These are phyloP conservation scores for Parauchenoglanis punctatus DNA, from an alignment of 2,797 vertebrate genomes.

Conservation along the genomic window DNA sequence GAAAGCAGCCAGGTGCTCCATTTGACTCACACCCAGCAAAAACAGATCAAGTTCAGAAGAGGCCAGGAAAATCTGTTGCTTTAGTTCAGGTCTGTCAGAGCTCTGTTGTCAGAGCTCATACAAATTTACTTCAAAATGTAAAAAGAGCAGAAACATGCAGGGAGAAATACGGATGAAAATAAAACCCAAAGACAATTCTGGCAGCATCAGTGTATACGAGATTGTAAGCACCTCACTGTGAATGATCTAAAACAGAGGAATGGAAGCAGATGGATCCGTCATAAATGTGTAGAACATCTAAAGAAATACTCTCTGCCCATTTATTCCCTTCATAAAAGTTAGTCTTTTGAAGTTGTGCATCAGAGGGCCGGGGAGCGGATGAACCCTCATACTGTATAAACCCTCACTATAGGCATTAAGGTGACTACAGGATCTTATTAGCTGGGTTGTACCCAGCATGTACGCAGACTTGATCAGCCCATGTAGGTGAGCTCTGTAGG, in stretches of 20 bases:
- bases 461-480: slow-evolving; percentile 33
- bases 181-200: neutral
- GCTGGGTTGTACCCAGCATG: slow-evolving; percentile 29
- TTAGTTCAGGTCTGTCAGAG: neutral
- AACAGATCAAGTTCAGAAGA: slow-evolving; percentile 11
- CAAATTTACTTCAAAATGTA: neutral
- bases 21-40: neutral
- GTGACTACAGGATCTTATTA: slow-evolving; percentile 38
- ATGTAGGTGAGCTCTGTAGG: slow-evolving; percentile 46
- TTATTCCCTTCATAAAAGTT: slow-evolving; percentile 29
- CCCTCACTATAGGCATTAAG: slow-evolving; percentile 28
- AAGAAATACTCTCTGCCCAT: slow-evolving; percentile 14
- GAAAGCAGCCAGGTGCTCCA: slow-evolving; percentile 10
- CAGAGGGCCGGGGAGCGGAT: slow-evolving; percentile 1
- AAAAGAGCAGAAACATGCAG: neutral
- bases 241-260: neutral
- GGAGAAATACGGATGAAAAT: neutral
- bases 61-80: slow-evolving; percentile 9
- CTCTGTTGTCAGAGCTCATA: neutral
- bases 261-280: slow-evolving; percentile 21
- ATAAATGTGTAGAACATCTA: neutral
- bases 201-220: neutral
- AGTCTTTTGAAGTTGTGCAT: slow-evolving; percentile 27
- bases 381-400: slow-evolving; percentile 29
- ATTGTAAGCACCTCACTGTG: slow-evolving; percentile 17